Conservation (phyloP, 2,113 vertebrate genomes). For the Accipiter cooperii region DNA sequence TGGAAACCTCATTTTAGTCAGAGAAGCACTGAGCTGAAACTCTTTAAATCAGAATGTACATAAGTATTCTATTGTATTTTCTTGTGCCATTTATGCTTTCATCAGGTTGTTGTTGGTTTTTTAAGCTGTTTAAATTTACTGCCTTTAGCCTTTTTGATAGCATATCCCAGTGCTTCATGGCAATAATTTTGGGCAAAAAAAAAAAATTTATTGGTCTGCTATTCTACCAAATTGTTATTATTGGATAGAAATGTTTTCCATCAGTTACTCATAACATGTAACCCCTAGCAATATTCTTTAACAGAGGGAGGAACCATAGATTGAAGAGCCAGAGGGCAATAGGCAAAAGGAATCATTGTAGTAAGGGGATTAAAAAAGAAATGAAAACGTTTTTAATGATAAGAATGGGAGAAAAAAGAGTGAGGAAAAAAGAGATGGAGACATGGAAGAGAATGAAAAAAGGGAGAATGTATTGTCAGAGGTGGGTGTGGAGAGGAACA, state of each 20-base stretch:
- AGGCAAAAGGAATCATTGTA: neutral
- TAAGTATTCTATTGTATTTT: neutral
- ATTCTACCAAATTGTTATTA: neutral
- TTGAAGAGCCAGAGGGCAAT: neutral
- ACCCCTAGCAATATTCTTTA: neutral
- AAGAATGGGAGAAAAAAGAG: neutral
- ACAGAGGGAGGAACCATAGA: neutral
- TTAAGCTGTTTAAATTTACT: neutral
- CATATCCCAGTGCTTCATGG: neutral
- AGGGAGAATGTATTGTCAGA: neutral
- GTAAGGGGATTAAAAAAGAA: neutral
- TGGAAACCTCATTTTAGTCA: neutral
- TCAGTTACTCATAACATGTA: neutral
- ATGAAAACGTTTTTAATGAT: neutral
- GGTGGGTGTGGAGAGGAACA: neutral
- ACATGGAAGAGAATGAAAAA: neutral
- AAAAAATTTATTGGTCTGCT: neutral
- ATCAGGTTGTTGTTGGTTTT: neutral
- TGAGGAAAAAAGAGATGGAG: neutral
- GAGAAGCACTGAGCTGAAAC: neutral
- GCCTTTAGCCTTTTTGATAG: neutral
- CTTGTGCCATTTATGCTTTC: neutral
- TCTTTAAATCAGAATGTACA: neutral
- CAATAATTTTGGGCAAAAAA: neutral
- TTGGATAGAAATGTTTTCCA: neutral